A percentile compares a stretch with the other conserved stretches of the same genome.
These are phyloP conservation scores for Grammomys surdaster DNA, from an alignment of 2,113 vertebrate species.

Conservation along the genomic window DNA sequence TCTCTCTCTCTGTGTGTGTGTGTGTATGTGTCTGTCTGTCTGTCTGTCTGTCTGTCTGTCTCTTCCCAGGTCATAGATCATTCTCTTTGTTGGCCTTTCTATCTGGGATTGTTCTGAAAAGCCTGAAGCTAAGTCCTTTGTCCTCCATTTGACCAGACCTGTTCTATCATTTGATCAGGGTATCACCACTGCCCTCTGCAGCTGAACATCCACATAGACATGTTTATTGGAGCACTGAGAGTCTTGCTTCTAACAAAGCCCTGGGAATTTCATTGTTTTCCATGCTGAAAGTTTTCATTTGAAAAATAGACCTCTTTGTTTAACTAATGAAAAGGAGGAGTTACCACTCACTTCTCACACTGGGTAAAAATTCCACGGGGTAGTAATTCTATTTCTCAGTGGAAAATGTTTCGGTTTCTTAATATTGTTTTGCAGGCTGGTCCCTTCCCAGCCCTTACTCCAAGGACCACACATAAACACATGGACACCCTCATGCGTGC, in stretches of 20 bases:
- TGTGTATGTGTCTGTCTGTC: too few species aligned
- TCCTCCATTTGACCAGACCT: not conserved
- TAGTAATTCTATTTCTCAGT: constrained; percentile 79
- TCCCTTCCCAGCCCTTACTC: constrained; percentile 71
- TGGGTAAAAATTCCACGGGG: constrained; percentile 79
- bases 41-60: too few species aligned
- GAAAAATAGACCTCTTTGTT: constrained; percentile 84
- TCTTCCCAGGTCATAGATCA: constrained; percentile 16
- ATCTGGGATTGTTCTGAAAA: constrained; percentile 32
- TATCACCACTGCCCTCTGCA: constrained; percentile 4
- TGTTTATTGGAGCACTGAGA: constrained; percentile 62
- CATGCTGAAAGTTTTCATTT: constrained; percentile 78
- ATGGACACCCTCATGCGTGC: constrained; percentile 30
- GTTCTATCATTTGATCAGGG: not conserved
- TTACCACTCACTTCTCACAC: constrained; percentile 44
- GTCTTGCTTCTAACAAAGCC: constrained; percentile 60
- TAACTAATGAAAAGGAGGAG: constrained; percentile 81
- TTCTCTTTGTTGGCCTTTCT: constrained; percentile 15
- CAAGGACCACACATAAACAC: constrained; percentile 80
- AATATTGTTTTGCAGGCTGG: constrained; percentile 78
- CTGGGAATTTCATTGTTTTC: constrained; percentile 77
- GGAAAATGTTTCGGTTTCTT: constrained; percentile 79
- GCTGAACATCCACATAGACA: not conserved
- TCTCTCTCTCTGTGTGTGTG: too few species aligned
- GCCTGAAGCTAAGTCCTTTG: not conserved